Evolutionary conservation across 2,797 vertebrate species (phyloP), one percentile per base, ranked within the genome.

Genomic region (Neosilurus hyrtlii): DNA sequence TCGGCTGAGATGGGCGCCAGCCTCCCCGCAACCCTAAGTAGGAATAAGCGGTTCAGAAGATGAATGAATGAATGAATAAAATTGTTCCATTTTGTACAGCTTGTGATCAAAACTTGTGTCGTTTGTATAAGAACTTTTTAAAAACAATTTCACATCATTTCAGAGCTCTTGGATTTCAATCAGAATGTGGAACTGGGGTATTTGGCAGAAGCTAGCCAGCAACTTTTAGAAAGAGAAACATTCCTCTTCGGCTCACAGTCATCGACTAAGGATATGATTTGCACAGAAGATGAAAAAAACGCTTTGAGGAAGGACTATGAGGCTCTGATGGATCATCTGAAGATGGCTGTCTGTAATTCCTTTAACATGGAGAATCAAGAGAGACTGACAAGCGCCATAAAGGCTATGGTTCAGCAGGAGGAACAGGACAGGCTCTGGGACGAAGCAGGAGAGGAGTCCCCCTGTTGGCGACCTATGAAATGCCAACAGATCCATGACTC

Each of bases 341-440:
- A 94, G 71, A 82, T 76, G 43, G 87, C 89, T 11, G 77, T 97
- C 79, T 86, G 91, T 57, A 87, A 91, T 77, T 95, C 95, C 0
- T 76, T 97, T 49, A 82, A 16, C 73, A 81, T 73, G 77, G 78
- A 93, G 8, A 88, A 93, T 14, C 88, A 91, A 8, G 88, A 91
- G 30, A 82, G 86, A 67, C 91, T 97, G 85, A 92, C 86, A 86
- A 93, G 94, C 56, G 95, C 96, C 0, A 90, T 96, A 86, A 90
- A 85, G 0, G 88, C 93, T 79, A 90, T 97, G 83, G 86, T 90
- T 30, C 93, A 93, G 86, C 95, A 96, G 92, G 96, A 96, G 87
- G 90, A 76, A 73, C 94, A 94, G 88, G 96, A 97, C 87, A 86
- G 51, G 37, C 90, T 59, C 35, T 95, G 91, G 88, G 20, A 1